Base-by-base conservation (phyloP, 2,888 invertebrate species). In the Drosophila melanocephala region DNA sequence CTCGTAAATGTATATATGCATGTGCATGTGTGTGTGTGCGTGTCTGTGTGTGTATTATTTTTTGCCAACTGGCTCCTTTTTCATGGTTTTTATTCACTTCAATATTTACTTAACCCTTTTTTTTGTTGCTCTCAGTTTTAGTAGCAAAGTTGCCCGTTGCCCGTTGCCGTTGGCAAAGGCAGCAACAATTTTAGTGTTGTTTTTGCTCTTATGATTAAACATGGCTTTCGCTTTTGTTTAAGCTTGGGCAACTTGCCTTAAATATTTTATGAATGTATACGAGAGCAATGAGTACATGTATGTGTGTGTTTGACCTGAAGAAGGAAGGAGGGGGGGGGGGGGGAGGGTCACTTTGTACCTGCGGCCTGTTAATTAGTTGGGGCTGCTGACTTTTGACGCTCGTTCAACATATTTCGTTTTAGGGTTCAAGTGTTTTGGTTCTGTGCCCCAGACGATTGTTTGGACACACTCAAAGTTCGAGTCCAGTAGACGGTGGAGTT, bases 31-130 rank as follows among this genome's bases (percentile, higher is more conserved):
- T 66, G 59, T 71, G 35, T 69, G 57, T 68, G 47, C 44, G 26
- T 30, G 42, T 60, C 42, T 68, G 42, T 47, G n/a, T 47, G 12
- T 47, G 47, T 68, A 37, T 62, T 12, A 55, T 37, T 78, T 76
- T 77, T 77, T 79, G 74, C 80, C 80, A 72, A 72, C 75, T 75
- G 75, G 77, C 71, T 89, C 75, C 80, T 77, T 77, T 87, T 83
- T 90, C 84, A 88, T 83, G 87, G 84, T 84, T 89, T 88, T 87
- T 90, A 89, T 91, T 83, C 83, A 87, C 81, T 81, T 81, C 91
- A 88, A 91, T 88, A 91, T 88, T 88, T 87, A 87, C 91, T 91
- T 91, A 88, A 90, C 88, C 87, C 91, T 91, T 88, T 90, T 90
- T 88, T 89, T 61, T 68, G 70, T 75, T 70, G 75, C 76, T 75